Base-by-base conservation (phyloP, 2,797 vertebrate species). In the Catostomus latipinnis region DNA sequence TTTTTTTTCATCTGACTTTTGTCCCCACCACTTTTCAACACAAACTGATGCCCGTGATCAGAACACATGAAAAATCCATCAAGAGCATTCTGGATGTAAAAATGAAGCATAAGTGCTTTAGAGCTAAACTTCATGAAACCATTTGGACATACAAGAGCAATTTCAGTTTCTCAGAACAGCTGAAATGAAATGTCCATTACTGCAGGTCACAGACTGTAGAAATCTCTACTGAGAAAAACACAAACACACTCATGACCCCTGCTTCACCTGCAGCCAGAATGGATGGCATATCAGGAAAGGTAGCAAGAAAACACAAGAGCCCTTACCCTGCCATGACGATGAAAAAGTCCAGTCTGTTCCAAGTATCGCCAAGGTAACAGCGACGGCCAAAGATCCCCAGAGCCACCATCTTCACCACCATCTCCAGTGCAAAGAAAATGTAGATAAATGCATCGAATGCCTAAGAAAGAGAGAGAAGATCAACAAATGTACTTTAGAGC, bases 361-460 rank as follows among this genome's bases (percentile, higher is more conserved):
- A 99, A 0, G 97, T 98, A 90, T 98, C 97, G 73, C 97, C 97
- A 53, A 99, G 94, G 90, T 99, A 98, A 92, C 97, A 98, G 81
- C 96, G 97, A 86, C 94, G 96, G 69, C 97, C 97, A 85, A 99
- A 97, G 81, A 99, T 98, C 80, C 97, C 97, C 43, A 99, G 91
- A 76, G 97, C 97, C 90, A 98, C 96, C 97, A 99, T 99, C 92
- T 99, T 99, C 81, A 99, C 93, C 85, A 98, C 96, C 97, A 99
- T 99, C 94, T 99, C 97, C 95, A 98, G 92, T 18, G 97, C 97
- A 83, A 99, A 99, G 94, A 99, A 99, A 90, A 97, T 95, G 86
- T 99, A 99, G 91, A 99, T 99, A 90, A 98, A 99, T 67, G 97
- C 97, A 82, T 99, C 97, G 63, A 99, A 99, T 13, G 96, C 96